Conservation (phyloP, 2,113 vertebrate genomes). For the Pantherophis guttatus region DNA sequence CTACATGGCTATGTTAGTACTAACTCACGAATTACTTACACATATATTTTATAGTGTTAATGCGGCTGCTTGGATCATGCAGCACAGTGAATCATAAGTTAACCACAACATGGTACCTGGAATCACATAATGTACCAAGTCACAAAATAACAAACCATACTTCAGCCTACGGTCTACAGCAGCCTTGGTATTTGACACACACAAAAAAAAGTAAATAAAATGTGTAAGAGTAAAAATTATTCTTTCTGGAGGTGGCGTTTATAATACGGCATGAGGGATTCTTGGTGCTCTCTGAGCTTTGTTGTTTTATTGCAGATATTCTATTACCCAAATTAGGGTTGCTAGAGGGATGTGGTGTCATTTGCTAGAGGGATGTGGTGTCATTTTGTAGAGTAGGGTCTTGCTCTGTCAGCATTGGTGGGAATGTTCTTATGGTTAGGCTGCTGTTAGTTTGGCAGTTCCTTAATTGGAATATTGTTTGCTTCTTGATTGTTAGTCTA, state of each 20-base stretch:
- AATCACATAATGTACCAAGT: background rate
- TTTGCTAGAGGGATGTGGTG: background rate
- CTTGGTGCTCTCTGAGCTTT: background rate
- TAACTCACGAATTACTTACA: background rate
- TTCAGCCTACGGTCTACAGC: background rate
- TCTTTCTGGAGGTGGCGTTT: background rate
- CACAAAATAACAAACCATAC: background rate
- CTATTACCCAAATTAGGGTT: background rate
- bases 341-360: background rate
- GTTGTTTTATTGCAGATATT: background rate
- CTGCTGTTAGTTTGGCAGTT: background rate
- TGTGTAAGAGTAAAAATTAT: background rate
- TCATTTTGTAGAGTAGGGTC: background rate
- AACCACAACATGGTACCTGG: background rate
- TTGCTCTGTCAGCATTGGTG: background rate
- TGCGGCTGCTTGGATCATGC: background rate
- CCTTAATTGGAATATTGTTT: background rate
- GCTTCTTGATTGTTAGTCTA: background rate
- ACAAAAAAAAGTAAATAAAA: background rate
- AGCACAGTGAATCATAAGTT: background rate
- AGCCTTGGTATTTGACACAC: background rate
- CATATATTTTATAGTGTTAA: background rate
- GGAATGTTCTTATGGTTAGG: background rate
- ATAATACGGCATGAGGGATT: background rate
- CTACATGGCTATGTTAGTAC: background rate